Conservation (phyloP, 2,113 vertebrate species). For the Motacilla tschutschensis region DNA sequence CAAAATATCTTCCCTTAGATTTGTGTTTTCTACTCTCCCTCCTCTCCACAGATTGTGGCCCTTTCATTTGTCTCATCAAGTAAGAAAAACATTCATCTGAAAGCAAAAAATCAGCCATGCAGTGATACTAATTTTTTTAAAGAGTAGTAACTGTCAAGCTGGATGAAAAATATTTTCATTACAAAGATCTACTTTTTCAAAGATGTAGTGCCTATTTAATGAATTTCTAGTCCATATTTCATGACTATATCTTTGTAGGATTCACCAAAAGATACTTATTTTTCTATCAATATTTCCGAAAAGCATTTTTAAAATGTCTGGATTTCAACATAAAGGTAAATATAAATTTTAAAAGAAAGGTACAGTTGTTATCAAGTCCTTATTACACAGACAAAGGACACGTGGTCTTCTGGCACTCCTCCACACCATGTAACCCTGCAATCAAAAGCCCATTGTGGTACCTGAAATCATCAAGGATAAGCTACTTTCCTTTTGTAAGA, state of each 20-base stretch:
- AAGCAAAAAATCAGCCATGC: neutral
- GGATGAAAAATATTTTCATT: neutral
- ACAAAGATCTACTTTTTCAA: neutral
- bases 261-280: neutral
- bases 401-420: neutral
- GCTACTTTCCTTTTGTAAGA: neutral
- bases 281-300: neutral
- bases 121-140: neutral
- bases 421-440: neutral
- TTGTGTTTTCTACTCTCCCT: neutral
- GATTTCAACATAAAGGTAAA: neutral
- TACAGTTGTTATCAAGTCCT: neutral
- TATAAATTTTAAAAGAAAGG: neutral
- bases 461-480: conserved; percentile 45
- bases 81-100: neutral
- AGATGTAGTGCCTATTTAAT: neutral
- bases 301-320: neutral
- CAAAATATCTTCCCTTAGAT: neutral
- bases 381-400: neutral
- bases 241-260: neutral
- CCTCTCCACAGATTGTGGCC: neutral
- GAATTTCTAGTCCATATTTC: neutral
- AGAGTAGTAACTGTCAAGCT: neutral
- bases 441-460: conserved; percentile 4
- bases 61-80: neutral